Conservation (phyloP, 2,888 invertebrate species). For the Drosophila fungiperda region DNA sequence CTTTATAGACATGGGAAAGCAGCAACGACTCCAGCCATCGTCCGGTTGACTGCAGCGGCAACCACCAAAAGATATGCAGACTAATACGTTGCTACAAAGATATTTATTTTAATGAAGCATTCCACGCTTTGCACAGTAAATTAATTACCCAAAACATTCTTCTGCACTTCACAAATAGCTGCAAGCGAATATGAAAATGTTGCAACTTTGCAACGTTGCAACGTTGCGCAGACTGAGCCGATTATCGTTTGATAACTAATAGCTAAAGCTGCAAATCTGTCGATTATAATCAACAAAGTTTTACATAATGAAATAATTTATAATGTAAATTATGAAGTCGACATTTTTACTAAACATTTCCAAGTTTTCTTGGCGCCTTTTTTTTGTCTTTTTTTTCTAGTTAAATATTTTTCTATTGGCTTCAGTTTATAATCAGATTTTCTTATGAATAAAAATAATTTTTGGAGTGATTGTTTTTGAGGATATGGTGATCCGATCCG, state of each 20-base stretch:
- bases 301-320: background rate
- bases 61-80: slow-evolving; percentile 11
- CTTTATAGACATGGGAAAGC: slow-evolving; percentile 50
- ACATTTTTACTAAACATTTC: background rate
- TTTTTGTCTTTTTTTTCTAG: background rate
- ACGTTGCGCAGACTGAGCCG: background rate
- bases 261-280: background rate
- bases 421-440: too few relatives aligned
- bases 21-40: slow-evolving; percentile 10
- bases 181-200: background rate
- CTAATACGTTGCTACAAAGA: background rate
- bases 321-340: background rate
- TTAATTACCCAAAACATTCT: slow-evolving; percentile 14
- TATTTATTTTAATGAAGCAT: slow-evolving; percentile 45
- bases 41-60: slow-evolving; percentile 5
- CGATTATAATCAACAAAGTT: background rate
- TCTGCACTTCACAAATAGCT: background rate
- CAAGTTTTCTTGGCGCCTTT: rapidly evolving
- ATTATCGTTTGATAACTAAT: background rate
- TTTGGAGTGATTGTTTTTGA: too few relatives aligned
- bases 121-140: slow-evolving; percentile 23
- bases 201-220: background rate
- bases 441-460: too few relatives aligned
- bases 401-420: background rate
- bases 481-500: too few relatives aligned